Evolutionary conservation across 2,113 vertebrate species (phyloP).

Genomic region (Ranitomeya variabilis): DNA sequence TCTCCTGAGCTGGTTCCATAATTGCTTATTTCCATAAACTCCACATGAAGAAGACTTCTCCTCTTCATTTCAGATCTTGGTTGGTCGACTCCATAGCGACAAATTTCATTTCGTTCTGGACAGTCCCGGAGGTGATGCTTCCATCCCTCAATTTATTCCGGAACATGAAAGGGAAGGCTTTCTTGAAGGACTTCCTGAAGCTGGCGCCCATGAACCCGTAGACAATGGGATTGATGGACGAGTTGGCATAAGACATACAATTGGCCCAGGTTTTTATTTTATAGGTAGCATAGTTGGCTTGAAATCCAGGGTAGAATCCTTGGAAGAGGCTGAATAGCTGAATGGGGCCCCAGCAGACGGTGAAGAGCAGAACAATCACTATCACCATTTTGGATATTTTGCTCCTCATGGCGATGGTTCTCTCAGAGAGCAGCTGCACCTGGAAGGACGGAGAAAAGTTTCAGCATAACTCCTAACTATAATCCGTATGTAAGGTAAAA

Average conservation of each 20-base stretch:
- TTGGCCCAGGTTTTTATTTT: slow-evolving; percentile 84
- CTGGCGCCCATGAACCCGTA: slow-evolving; percentile 82
- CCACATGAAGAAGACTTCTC: too few species aligned
- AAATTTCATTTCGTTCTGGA: slow-evolving; percentile 83
- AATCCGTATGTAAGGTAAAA: too few species aligned
- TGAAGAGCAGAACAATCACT: slow-evolving; percentile 82
- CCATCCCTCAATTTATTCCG: slow-evolving; percentile 77
- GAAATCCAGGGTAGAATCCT: slow-evolving; percentile 76
- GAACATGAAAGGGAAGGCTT: slow-evolving; percentile 81
- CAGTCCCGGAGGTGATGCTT: slow-evolving; percentile 76
- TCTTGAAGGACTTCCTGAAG: slow-evolving; percentile 82
- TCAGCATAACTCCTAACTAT: background rate
- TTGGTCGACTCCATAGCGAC: slow-evolving; percentile 70
- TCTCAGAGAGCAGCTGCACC: slow-evolving; percentile 82
- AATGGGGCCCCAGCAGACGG: slow-evolving; percentile 86
- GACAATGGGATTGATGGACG: slow-evolving; percentile 79
- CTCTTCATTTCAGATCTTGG: slow-evolving; percentile 28
- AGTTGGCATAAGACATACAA: slow-evolving; percentile 84
- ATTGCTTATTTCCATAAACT: too few species aligned
- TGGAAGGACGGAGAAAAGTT: slow-evolving; percentile 56
- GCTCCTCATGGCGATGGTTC: slow-evolving; percentile 77
- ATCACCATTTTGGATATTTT: slow-evolving; percentile 87
- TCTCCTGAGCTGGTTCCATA: too few species aligned
- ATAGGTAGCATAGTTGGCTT: slow-evolving; percentile 74
- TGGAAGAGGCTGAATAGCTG: slow-evolving; percentile 82